A percentile compares a stretch with the other conserved stretches of the same genome.
Evolutionary conservation across 2,888 invertebrate genomes (phyloP).

Genomic region (Linyphia triangularis): DNA sequence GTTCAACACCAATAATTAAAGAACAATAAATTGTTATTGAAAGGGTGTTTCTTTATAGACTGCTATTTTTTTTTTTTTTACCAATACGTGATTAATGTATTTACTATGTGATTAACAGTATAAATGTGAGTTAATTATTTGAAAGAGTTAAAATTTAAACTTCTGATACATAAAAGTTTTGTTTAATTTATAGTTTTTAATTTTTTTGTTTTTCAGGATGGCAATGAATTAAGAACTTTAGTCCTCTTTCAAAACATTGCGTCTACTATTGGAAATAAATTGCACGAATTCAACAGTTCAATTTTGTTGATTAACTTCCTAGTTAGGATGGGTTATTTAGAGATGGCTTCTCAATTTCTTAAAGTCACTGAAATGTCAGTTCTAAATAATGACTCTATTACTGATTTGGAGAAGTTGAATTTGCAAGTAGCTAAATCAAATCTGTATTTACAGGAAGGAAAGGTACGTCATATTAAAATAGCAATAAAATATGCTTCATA

Average conservation of each 20-base stretch:
- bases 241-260: constrained; percentile 32
- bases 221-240: constrained; percentile 47
- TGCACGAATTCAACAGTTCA: not conserved
- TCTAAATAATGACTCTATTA: not conserved
- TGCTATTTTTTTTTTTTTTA: too few species aligned
- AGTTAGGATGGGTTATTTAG: constrained; percentile 41
- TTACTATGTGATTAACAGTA: too few species aligned
- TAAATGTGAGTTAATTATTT: too few species aligned
- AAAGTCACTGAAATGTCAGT: constrained; percentile 4
- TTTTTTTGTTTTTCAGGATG: constrained; percentile 35
- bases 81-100: too few species aligned
- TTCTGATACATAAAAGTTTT: not conserved
- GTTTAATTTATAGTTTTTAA: not conserved
- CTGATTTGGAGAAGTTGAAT: constrained; percentile 3
- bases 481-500: too few species aligned
- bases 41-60: too few species aligned
- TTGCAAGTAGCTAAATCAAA: constrained; percentile 33
- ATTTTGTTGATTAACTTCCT: constrained; percentile 32
- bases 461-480: constrained; percentile 53
- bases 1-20: too few species aligned
- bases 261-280: constrained; percentile 6
- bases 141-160: too few species aligned
- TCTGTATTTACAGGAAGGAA: constrained; percentile 24
- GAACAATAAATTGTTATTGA: too few species aligned
- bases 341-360: constrained; percentile 28